Percentiles rank a stretch among this genome's conserved stretches.
Conservation (phyloP, 2,888 invertebrate species). For the Acleris emargana region DNA sequence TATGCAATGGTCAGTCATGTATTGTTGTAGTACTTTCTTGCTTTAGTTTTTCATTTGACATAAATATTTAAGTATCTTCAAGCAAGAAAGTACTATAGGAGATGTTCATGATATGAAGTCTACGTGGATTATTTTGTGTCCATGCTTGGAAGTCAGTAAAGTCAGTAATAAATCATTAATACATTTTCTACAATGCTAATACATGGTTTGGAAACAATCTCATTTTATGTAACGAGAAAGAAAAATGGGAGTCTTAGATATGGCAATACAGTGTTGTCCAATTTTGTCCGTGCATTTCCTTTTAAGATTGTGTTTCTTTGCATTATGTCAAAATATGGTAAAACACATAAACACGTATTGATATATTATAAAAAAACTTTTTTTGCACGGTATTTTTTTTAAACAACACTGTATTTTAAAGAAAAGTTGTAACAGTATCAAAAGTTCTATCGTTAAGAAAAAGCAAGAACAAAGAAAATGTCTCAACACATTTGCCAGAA, state of each 20-base stretch:
- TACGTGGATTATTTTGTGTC: constrained; percentile 4
- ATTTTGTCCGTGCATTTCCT: not conserved
- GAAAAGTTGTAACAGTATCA: not conserved
- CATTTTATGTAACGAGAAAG: not conserved
- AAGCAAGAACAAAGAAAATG: not conserved
- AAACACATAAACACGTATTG: too few relatives aligned
- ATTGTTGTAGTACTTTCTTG: too few relatives aligned
- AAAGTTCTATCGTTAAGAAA: not conserved
- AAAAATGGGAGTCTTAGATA: not conserved
- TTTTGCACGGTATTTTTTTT: not conserved
- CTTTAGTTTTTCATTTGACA: too few relatives aligned
- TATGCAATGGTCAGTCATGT: too few relatives aligned
- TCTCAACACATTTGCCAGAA: constrained; percentile 3
- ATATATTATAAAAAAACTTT: not conserved
- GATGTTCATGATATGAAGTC: too few relatives aligned
- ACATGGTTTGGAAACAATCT: not conserved
- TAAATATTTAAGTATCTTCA: too few relatives aligned
- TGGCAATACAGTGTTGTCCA: not conserved
- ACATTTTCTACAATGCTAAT: constrained; percentile 6
- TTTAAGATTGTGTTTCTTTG: too few relatives aligned
- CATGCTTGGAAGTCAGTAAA: constrained; percentile 30
- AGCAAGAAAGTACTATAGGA: too few relatives aligned
- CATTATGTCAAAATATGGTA: not conserved
- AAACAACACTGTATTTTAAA: not conserved
- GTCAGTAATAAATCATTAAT: not conserved